Evolutionary conservation across 1,140 invertebrate genomes (phyloP), one percentile per base, ranked within the genome.

Genomic region (Protaetia brevitarsis): DNA sequence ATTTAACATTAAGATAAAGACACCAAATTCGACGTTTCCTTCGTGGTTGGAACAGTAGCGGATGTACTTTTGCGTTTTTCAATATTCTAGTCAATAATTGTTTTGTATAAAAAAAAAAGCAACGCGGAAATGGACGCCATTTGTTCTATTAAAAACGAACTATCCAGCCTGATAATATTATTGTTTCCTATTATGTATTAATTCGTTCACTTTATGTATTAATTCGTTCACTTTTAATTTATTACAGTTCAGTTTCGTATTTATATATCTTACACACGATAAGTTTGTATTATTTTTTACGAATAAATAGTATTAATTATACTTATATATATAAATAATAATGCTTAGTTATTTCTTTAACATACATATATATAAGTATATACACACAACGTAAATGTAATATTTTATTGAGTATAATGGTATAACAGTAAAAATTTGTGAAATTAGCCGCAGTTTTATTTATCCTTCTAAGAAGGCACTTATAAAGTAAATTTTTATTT

Each of bases 1-100:
- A 81, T 98, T 98, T 80, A 96, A 94, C 80, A 94, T 97, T 73
- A 94, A 94, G 79, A 81, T 90, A 36, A 90, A 90, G 76, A 84
- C 86, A 63, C 88, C 89, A 34, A 91, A 91, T 74, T 85, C 87
- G 3, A 81, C 85, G 56, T 81, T 86, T 71, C 87, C 88, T 4
- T 92, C 89, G 29, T 92, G 90, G 90, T 80, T 92, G 30, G 90
- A 92, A 76, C 87, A 89, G 82, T 88, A 86, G 78, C 59, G 23
- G 31, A n/a, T n/a, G 21, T 6, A 19, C 7, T 11, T 58, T 58
- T 28, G 26, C 5, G n/a, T 58, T 58, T 16, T 16, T 28, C n/a
- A 28, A 6, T 30, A 58, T 58, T 58, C 56, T 58, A 58, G 56
- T 58, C 56, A 30, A 58, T 28, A 58, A 16, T 58, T 11, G 21